These are phyloP conservation scores for Rhinatrema bivittatum DNA, from an alignment of 2,797 vertebrate species.

Conservation along the genomic window DNA sequence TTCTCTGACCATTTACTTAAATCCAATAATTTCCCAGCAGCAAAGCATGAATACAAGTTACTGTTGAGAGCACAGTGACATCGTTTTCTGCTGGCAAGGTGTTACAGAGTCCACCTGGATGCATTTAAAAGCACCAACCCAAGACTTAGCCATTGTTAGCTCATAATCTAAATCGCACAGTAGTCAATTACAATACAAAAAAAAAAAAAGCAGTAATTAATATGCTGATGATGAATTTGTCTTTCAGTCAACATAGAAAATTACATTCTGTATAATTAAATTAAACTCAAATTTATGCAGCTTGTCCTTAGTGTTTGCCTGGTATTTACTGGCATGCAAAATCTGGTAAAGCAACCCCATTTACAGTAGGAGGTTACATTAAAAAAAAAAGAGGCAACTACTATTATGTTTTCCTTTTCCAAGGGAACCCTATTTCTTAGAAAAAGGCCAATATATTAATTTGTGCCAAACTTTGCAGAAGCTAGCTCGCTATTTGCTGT, in stretches of 20 bases:
- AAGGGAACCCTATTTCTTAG: constrained; percentile 6
- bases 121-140: constrained; percentile 45
- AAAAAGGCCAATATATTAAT: no score
- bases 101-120: constrained; percentile 34
- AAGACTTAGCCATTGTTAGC: constrained; percentile 54
- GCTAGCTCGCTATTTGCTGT: no score
- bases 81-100: background rate
- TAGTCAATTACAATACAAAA: constrained; percentile 47
- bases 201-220: constrained; percentile 45
- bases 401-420: constrained; percentile 28
- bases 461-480: no score
- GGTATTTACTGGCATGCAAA: constrained; percentile 14
- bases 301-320: constrained; percentile 25
- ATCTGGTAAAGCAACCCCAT: constrained; percentile 15
- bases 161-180: constrained; percentile 41
- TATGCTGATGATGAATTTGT: constrained; percentile 32
- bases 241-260: constrained; percentile 41
- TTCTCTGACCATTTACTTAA: no score
- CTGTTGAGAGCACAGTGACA: no score
- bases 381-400: constrained; percentile 8
- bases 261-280: constrained; percentile 39
- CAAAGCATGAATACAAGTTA: no score
- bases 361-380: no score
- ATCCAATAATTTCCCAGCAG: no score
- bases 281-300: constrained; percentile 28